phyloP scores from a whole-genome alignment of 1,140 invertebrate species.

The Protaetia brevitarsis region DNA sequence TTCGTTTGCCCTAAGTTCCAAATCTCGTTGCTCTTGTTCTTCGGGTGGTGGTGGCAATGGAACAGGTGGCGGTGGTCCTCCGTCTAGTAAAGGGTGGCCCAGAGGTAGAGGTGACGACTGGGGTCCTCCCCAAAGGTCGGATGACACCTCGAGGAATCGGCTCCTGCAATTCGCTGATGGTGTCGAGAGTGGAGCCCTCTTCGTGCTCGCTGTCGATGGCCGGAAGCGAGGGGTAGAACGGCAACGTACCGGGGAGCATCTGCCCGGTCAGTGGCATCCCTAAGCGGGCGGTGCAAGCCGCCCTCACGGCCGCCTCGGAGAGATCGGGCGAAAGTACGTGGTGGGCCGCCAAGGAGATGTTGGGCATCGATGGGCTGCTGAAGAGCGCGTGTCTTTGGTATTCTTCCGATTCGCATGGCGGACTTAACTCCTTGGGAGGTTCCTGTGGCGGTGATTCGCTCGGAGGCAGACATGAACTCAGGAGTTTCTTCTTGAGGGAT shows the following conservation, averaged over 20 bases:
- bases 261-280: slow-evolving; percentile 71
- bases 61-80: slow-evolving; percentile 48
- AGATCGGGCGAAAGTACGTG: slow-evolving; percentile 50
- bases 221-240: slow-evolving; percentile 72
- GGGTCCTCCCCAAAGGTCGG: slow-evolving; percentile 83
- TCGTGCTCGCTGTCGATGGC: slow-evolving; percentile 56
- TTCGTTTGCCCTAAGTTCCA: slow-evolving; percentile 52
- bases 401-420: slow-evolving; percentile 51
- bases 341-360: slow-evolving; percentile 77
- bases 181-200: slow-evolving; percentile 48
- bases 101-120: slow-evolving; percentile 90
- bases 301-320: slow-evolving; percentile 76
- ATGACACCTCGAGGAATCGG: slow-evolving; percentile 43
- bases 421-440: slow-evolving; percentile 45
- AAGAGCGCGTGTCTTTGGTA: slow-evolving; percentile 65
- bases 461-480: slow-evolving; percentile 47
- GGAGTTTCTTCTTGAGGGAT: slow-evolving; percentile 61
- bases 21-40: slow-evolving; percentile 53
- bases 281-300: slow-evolving; percentile 67
- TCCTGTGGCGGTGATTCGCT: slow-evolving; percentile 51
- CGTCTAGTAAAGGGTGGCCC: slow-evolving; percentile 87
- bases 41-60: slow-evolving; percentile 43
- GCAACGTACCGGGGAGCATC: slow-evolving; percentile 68
- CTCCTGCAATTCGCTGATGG: slow-evolving; percentile 50
- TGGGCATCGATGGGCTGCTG: slow-evolving; percentile 92